These are phyloP conservation scores for Pammene fasciana DNA, from an alignment of 2,888 invertebrate genomes.

Conservation along the genomic window DNA sequence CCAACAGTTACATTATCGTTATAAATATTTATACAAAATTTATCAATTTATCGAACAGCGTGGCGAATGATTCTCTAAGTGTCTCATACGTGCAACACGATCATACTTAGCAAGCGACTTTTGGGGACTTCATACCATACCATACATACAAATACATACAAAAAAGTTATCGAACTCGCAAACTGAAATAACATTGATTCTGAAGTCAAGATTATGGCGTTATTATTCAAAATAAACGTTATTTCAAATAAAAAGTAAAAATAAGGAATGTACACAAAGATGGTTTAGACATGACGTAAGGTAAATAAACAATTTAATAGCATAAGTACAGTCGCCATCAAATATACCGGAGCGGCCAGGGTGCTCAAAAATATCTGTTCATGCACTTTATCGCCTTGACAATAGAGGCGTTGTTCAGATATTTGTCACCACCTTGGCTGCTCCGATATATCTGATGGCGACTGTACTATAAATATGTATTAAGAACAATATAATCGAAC, in stretches of 20 bases:
- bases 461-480: too few species aligned
- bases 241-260: neutral
- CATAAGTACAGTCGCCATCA: too few species aligned
- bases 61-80: conserved; percentile 57
- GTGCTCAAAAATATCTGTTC: too few species aligned
- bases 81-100: conserved; percentile 33
- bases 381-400: too few species aligned
- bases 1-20: conserved; percentile 81
- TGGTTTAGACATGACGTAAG: neutral
- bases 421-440: too few species aligned
- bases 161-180: neutral
- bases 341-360: too few species aligned
- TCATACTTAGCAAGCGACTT: conserved; percentile 36
- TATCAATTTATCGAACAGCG: conserved; percentile 73
- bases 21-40: conserved; percentile 82
- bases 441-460: too few species aligned
- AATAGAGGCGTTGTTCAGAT: too few species aligned
- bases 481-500: too few species aligned
- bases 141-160: neutral
- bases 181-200: conserved; percentile 4
- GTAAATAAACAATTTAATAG: neutral
- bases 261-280: neutral
- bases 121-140: neutral
- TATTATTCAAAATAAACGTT: conserved; percentile 4
- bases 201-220: conserved; percentile 15